A percentile compares a stretch with the other conserved stretches of the same genome.
These are phyloP conservation scores for Drosophila cardini DNA, from an alignment of 1,140 invertebrate species.

Conservation along the genomic window DNA sequence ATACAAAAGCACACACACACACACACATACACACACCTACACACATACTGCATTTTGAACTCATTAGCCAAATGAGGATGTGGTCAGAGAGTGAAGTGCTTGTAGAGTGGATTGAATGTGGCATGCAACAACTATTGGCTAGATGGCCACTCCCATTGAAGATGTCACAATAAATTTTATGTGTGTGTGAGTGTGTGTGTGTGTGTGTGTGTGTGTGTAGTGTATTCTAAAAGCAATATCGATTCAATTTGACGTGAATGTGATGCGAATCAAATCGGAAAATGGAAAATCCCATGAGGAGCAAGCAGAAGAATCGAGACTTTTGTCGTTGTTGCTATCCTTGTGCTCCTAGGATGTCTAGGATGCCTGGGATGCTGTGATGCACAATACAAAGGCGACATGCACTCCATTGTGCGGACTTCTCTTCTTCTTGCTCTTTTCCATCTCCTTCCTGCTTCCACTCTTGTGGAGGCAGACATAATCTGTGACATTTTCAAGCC, in stretches of 20 bases:
- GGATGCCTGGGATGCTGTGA: too few relatives aligned
- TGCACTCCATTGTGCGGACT: constrained; percentile 36
- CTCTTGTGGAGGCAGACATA: constrained; percentile 47
- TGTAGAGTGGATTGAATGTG: neutral
- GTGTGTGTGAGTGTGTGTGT: neutral
- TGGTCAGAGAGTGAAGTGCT: neutral
- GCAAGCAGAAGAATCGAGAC: constrained; percentile 29
- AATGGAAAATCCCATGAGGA: constrained; percentile 12
- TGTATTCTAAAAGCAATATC: constrained; percentile 19
- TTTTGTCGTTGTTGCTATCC: constrained; percentile 20
- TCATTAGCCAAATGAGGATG: constrained; percentile 44
- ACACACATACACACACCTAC: constrained; percentile 16
- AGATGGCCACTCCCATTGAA: too few relatives aligned
- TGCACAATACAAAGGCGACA: constrained; percentile 52
- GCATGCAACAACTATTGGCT: constrained; percentile 13
- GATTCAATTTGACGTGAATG: constrained; percentile 27
- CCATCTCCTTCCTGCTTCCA: neutral
- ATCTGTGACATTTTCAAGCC: constrained; percentile 71
- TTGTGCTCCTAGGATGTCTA: constrained; percentile 39
- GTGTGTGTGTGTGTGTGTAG: neutral
- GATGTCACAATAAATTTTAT: constrained; percentile 17
- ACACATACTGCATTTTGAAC: constrained; percentile 44
- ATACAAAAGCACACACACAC: too few relatives aligned
- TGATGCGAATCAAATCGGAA: constrained; percentile 26
- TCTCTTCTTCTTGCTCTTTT: neutral